These are phyloP conservation scores for Drosophila kanekoi DNA, from an alignment of 2,888 invertebrate genomes.

Conservation along the genomic window DNA sequence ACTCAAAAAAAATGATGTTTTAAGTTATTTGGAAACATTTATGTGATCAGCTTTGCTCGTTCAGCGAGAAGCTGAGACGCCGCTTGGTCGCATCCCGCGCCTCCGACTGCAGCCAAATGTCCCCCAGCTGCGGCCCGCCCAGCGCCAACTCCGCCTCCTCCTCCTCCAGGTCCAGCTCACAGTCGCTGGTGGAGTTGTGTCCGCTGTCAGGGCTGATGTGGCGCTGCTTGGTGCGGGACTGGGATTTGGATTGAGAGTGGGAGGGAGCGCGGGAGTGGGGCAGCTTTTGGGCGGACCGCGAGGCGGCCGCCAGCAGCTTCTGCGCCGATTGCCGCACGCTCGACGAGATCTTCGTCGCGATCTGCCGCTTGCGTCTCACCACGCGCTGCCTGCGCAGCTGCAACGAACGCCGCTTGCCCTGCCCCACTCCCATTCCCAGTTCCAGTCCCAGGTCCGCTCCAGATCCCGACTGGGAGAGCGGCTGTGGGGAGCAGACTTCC, in stretches of 20 bases:
- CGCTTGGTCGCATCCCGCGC: conserved; percentile 67
- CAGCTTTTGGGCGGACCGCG: conserved; percentile 45
- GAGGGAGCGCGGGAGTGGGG: conserved; percentile 17
- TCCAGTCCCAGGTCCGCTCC: background rate
- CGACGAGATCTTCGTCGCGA: conserved; percentile 66
- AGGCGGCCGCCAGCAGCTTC: conserved; percentile 61
- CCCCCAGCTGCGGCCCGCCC: conserved; percentile 52
- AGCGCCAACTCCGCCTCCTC: conserved; percentile 2
- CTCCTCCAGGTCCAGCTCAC: conserved; percentile 53
- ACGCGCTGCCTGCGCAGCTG: conserved; percentile 80
- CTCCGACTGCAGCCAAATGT: conserved; percentile 62
- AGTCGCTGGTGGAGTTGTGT: conserved; percentile 82
- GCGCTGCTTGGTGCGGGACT: conserved; percentile 25
- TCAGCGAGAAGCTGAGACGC: conserved; percentile 67
- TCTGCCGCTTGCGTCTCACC: conserved; percentile 81
- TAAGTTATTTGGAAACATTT: background rate
- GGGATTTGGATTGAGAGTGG: too few relatives aligned
- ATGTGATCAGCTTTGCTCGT: too few relatives aligned
- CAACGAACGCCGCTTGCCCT: conserved; percentile 33
- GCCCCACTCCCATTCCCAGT: background rate
- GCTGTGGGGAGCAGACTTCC: conserved; percentile 77
- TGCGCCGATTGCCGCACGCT: conserved; percentile 81
- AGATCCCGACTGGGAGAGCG: background rate
- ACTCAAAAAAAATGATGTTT: conserved; percentile 35
- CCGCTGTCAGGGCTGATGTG: conserved; percentile 84